Base-by-base conservation (phyloP, 2,888 invertebrate genomes). In the Microctonus brassicae region DNA sequence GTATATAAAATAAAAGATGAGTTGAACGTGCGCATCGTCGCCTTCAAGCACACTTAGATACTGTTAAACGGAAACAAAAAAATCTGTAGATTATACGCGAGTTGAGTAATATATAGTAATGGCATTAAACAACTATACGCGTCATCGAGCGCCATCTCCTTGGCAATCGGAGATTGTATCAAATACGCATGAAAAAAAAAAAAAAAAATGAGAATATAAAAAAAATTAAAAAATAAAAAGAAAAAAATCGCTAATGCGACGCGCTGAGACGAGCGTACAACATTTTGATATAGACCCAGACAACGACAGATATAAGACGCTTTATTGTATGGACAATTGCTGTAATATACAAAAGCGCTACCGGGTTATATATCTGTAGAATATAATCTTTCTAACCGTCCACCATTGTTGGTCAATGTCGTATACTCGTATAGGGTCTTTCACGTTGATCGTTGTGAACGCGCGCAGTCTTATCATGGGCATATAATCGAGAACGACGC, bases 51-150 rank as follows among this genome's bases (percentile, higher is more conserved):
- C 53, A 17, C 10, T 26, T 52, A 36, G 47, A 64, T 66, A 66
- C 66, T 66, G 66, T 66, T 66, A 65, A 66, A 57, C 39, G 57
- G 57, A 36, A 57, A 36, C 55, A n/a, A n/a, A 66, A 66, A 66
- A 66, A 17, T 42, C 36, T 24, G 6, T 26, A n/a, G 47, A 53
- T 29, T 33, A 52, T 64, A 64, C 63, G 26, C 47, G 47, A 47
- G 47, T 47, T 47, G 47, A 47, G 47, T 39, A 39, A n/a, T n/a
- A n/a, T n/a, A n/a, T 47, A 65, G 65, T 33, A 20, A 53, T 52
- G 33, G 52, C 66, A 55, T 57, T 34, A 17, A 47, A 57, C 52
- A 22, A 64, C 53, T 53, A 47, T 47, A 34, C 57, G 47, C 47
- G 60, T 61, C 39, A 58, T 58, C 34, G 33, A 7, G 47, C 47